A percentile compares a stretch with the other conserved stretches of the same genome.
Evolutionary conservation across 2,113 vertebrate species (phyloP).

Genomic region (Megatriorchis doriae): DNA sequence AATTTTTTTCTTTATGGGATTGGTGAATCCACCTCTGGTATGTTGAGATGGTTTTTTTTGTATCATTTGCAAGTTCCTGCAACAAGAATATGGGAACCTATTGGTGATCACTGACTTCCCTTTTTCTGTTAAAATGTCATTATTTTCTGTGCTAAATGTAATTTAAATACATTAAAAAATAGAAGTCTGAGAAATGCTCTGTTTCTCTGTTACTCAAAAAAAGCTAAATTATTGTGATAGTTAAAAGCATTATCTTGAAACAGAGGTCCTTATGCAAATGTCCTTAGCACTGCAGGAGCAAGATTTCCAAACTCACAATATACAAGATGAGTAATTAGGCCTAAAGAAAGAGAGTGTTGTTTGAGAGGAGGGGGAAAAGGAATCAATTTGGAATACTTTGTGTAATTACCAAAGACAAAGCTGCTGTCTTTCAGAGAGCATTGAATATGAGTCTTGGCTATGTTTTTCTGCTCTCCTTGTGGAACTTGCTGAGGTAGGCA

Average conservation of each 20-base stretch:
- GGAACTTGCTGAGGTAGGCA: not conserved
- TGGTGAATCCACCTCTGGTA: not conserved
- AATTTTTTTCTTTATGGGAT: not conserved
- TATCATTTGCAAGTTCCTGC: not conserved
- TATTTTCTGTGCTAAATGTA: not conserved
- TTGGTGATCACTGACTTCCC: rapidly evolving
- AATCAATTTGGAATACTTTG: not conserved
- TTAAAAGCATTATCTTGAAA: not conserved
- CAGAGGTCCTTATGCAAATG: not conserved
- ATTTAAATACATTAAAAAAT: not conserved
- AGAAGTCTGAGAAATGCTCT: not conserved
- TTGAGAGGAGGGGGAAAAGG: not conserved
- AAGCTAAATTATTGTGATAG: not conserved
- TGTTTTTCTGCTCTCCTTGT: not conserved
- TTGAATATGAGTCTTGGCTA: not conserved
- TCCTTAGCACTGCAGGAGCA: not conserved
- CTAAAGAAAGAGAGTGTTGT: not conserved
- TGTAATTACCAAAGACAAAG: not conserved
- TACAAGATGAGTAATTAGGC: not conserved
- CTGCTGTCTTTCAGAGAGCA: not conserved
- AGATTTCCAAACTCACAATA: not conserved
- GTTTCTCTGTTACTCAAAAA: not conserved
- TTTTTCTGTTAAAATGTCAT: not conserved
- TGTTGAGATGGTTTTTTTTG: not conserved
- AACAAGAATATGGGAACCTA: not conserved